phyloP scores from a whole-genome alignment of 2,888 invertebrate genomes.

The Octodonta nipae region DNA sequence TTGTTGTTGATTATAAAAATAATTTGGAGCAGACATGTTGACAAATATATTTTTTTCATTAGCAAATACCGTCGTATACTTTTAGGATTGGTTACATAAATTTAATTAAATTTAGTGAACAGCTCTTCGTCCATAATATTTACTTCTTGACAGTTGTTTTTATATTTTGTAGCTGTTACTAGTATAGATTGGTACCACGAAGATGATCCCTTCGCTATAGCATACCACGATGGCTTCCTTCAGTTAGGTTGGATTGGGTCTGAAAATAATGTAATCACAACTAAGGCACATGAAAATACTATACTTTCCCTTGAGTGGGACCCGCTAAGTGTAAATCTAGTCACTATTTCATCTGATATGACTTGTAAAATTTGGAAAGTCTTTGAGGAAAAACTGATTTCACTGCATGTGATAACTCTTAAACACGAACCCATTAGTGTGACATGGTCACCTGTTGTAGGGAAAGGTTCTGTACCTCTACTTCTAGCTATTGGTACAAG shows the following conservation, averaged over 20 bases:
- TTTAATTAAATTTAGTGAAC: no score
- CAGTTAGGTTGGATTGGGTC: constrained; percentile 33
- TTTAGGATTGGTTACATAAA: no score
- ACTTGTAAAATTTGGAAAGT: constrained; percentile 38
- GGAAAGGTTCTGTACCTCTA: constrained; percentile 28
- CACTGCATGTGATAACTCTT: constrained; percentile 36
- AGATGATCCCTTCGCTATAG: constrained; percentile 42
- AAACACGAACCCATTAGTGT: constrained; percentile 36
- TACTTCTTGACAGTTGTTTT: no score
- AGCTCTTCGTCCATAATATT: no score
- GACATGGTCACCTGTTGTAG: constrained; percentile 42
- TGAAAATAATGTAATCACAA: constrained; percentile 27
- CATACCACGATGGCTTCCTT: constrained; percentile 42
- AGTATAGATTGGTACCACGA: constrained; percentile 44
- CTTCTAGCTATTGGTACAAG: constrained; percentile 37
- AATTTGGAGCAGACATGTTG: no score
- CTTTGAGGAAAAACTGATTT: constrained; percentile 31
- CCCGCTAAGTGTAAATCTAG: constrained; percentile 37
- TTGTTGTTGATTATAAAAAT: no score
- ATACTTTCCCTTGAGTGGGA: constrained; percentile 40
- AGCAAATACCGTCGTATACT: no score
- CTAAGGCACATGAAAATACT: constrained; percentile 34
- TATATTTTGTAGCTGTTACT: constrained; percentile 38
- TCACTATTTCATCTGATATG: constrained; percentile 38
- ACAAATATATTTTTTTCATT: no score